phyloP scores from a whole-genome alignment of 2,888 invertebrate species.

The Lepidochrysops patricia region DNA sequence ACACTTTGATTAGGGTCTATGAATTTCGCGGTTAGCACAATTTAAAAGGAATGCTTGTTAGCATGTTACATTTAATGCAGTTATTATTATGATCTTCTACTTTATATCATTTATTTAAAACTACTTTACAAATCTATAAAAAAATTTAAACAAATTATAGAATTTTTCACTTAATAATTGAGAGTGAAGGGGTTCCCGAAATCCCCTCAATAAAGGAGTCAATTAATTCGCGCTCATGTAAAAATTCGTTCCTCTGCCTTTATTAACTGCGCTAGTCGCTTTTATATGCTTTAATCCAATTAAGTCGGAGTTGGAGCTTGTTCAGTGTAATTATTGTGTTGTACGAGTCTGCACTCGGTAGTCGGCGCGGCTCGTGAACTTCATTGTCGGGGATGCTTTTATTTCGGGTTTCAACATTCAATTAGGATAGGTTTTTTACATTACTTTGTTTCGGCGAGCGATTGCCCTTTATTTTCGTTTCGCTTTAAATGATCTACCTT shows the following conservation, averaged over 20 bases:
- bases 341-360: constrained; percentile 7
- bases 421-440: constrained; percentile 1
- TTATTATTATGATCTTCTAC: no score
- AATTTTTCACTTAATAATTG: background rate
- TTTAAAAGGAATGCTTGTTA: no score
- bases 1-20: no score
- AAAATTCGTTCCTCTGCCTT: constrained; percentile 25
- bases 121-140: no score
- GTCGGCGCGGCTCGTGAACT: constrained; percentile 10
- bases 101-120: no score
- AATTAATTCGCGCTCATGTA: constrained; percentile 20
- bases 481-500: background rate
- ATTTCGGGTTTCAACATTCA: constrained; percentile 8
- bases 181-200: background rate
- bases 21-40: no score
- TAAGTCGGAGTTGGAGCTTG: constrained; percentile 29
- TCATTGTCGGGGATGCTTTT: constrained; percentile 10
- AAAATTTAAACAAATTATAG: background rate
- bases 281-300: constrained; percentile 36
- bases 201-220: background rate
- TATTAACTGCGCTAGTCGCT: constrained; percentile 29
- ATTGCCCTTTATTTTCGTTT: background rate
- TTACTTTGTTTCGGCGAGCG: background rate
- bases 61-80: no score
- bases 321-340: constrained; percentile 12